A percentile compares a stretch with the other conserved stretches of the same genome.
Conservation (phyloP, 2,797 vertebrate species). For the Brotula barbata region DNA sequence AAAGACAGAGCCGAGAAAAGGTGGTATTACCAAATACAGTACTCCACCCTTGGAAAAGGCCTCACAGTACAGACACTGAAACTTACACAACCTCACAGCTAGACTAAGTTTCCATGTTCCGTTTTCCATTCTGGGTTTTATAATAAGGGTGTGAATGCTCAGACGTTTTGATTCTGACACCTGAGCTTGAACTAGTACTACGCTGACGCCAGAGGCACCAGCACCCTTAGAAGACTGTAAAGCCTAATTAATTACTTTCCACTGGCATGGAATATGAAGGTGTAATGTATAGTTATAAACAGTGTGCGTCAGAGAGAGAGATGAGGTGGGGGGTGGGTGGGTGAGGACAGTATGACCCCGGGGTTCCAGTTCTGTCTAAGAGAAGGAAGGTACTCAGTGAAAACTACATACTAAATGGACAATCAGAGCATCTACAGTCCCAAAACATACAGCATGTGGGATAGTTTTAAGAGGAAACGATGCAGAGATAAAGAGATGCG, state of each 20-base stretch:
- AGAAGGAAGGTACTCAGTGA: background rate
- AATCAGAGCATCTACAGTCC: no score
- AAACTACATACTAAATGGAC: no score
- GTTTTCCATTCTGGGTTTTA: slow-evolving; percentile 52
- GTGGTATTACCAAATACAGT: background rate
- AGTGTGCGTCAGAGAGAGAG: slow-evolving; percentile 33
- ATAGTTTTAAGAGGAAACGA: slow-evolving; percentile 15
- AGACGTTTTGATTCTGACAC: slow-evolving; percentile 12
- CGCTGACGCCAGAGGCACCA: slow-evolving; percentile 19
- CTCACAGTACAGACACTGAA: slow-evolving; percentile 38
- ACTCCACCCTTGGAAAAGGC: slow-evolving; percentile 23
- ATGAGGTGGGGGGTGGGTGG: background rate
- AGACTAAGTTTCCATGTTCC: slow-evolving; percentile 41
- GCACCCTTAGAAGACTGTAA: slow-evolving; percentile 36
- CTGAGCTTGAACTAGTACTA: slow-evolving; percentile 19
- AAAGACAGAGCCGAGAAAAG: background rate
- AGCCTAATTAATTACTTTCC: slow-evolving; percentile 53
- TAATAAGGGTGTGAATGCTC: slow-evolving; percentile 39
- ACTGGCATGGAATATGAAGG: slow-evolving; percentile 18
- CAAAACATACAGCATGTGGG: background rate
- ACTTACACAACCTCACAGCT: slow-evolving; percentile 39
- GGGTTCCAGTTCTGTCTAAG: background rate
- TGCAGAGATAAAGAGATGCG: slow-evolving; percentile 31
- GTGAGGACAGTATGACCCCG: background rate
- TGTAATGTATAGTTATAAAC: slow-evolving; percentile 1